Evolutionary conservation across 2,113 vertebrate genomes (phyloP), one percentile per base, ranked within the genome.

Genomic region (Oncorhynchus nerka): DNA sequence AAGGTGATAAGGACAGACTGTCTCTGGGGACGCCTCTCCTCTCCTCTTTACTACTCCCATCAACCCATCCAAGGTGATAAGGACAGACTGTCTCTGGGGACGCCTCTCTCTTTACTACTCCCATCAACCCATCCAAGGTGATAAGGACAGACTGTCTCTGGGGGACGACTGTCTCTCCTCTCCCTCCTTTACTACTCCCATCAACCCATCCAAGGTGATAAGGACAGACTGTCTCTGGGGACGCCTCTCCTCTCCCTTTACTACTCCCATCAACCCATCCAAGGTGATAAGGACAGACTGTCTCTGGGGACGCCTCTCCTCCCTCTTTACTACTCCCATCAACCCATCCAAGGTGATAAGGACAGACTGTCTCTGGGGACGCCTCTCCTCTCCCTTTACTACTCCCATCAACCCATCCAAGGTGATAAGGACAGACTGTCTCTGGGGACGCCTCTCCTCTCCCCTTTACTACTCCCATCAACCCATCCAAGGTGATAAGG

Each of bases 401-500:
- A 49, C 61, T n/a, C 39, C 61, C 61, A 74, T 74, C 73, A 66
- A n/a, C 34, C 61, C 30, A 34, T 66, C 68, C 65, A 64, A 70
- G 39, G 84, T 79, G 83, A 76, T 71, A 49, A 72, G 79, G 45
- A 71, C 80, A 80, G 73, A 32, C 69, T n/a, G n/a, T n/a, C n/a
- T n/a, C n/a, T n/a, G n/a, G n/a, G n/a, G n/a, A n/a, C 55, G 6
- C 67, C 48, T 73, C 49, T 51, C 49, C 62, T 16, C 49, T 15
- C n/a, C 59, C 73, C 73, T 65, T 74, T 49, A 74, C 65, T 34
- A 49, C 61, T n/a, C 39, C 61, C 61, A 74, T 74, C 73, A 66
- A n/a, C 34, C 61, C 30, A 34, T 66, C 68, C 65, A 64, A 70
- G 39, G 84, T 79, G 83, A 76, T 71, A 49, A 72, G 79, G 45